Base-by-base conservation (phyloP, 2,113 vertebrate species). In the Tupaia chinensis region DNA sequence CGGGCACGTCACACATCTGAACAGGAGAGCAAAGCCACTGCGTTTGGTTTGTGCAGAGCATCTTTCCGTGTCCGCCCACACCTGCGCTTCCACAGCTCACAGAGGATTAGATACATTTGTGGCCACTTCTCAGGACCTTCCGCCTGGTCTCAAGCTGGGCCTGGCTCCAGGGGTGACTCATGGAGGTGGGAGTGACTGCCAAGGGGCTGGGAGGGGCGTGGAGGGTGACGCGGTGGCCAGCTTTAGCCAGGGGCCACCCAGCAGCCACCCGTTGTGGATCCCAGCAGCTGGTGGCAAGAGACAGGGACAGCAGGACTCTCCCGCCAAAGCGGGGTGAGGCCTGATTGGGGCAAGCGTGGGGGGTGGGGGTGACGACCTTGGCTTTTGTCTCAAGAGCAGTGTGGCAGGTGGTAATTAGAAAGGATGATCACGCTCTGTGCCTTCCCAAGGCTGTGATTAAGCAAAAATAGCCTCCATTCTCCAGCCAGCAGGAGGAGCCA, bases 371-470 rank as follows among this genome's bases (percentile, higher is more conserved):
- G 87, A 53, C 1, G 34, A 95, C 94, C 89, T 96, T 93, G 83
- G 93, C 92, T 96, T 94, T 94, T 93, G 92, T 95, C 66, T 93
- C n/a, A 15, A 69, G 61, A 96, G 76, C 80, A 56, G 82, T 53
- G 27, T 87, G 91, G 91, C 17, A n/a, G 79, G 19, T 7, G 29
- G 76, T 87, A 93, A 97, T 97, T 84, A 96, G 94, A 95, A 80
- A 94, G 93, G 80, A 63, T 80, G 88, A 93, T 89, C 85, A 70
- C 1, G 2, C 80, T 91, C 6, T 65, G 86, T 96, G 94, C 91
- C 90, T 97, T 90, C 60, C 79, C 86, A 95, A 96, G 95, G 96
- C 72, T 96, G 79, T 97, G 94, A 97, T 97, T 96, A 97, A 94
- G 79, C 96, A 94, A 94, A 92, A 89, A 93, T 91, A 95, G 95